Percentiles rank a stretch among this genome's conserved stretches.
These are phyloP conservation scores for Agriotes lineatus DNA, from an alignment of 2,888 invertebrate genomes.

Conservation along the genomic window DNA sequence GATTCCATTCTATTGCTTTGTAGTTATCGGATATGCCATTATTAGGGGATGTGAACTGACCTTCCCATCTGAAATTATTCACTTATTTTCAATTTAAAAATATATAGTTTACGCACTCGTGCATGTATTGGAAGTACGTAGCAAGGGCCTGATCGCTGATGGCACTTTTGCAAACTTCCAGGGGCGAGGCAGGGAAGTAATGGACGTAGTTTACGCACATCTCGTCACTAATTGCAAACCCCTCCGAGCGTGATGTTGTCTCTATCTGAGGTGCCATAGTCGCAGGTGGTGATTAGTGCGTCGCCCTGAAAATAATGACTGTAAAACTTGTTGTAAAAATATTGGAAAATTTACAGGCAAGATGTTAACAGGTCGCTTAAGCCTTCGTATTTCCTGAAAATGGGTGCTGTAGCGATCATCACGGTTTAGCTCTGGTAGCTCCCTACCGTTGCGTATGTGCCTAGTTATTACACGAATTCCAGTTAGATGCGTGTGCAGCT, in stretches of 20 bases:
- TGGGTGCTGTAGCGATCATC: conserved; percentile 98
- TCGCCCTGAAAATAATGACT: conserved; percentile 81
- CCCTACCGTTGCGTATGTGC: conserved; percentile 85
- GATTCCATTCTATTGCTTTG: conserved; percentile 86
- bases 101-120: conserved; percentile 71
- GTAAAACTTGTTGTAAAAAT: too few relatives aligned
- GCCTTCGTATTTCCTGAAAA: conserved; percentile 94
- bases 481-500: conserved; percentile 96
- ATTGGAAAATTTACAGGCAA: conserved; percentile 83
- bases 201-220: conserved; percentile 99
- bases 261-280: conserved; percentile 82
- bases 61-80: conserved; percentile 78
- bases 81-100: not conserved
- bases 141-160: conserved; percentile 86
- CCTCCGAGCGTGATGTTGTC: conserved; percentile 89
- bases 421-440: conserved; percentile 86
- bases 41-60: conserved; percentile 74
- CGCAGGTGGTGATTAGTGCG: conserved; percentile 90
- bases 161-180: conserved; percentile 97
- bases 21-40: conserved; percentile 85
- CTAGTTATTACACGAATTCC: conserved; percentile 88
- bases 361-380: conserved; percentile 83
- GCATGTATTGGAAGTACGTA: conserved; percentile 89
- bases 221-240: conserved; percentile 96
- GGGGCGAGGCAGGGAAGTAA: conserved; percentile 92